Base-by-base conservation (phyloP, 2,888 invertebrate species). In the Drosophila colorata region DNA sequence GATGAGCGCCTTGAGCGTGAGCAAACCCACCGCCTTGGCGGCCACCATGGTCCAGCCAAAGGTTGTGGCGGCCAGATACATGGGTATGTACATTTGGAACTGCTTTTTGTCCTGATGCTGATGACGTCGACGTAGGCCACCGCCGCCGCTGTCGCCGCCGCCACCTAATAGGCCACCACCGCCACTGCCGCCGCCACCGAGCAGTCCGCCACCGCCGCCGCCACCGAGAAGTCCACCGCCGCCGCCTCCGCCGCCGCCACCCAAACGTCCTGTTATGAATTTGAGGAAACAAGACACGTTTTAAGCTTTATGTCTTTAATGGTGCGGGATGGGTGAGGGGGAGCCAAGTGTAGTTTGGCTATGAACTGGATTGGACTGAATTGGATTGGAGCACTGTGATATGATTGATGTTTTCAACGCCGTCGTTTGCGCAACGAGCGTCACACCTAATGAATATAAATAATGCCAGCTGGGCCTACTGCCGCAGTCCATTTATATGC, bases 31-130 rank as follows among this genome's bases (percentile, higher is more conserved):
- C 1, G 94, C 93, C 37, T 94, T 93, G 65, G 95, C 92, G 0
- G 94, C 94, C 48, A 95, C 93, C 72, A 95, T 93, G 46, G 94
- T 93, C 75, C 95, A 93, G 9, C 94, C 95, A 0, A 95, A 94
- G 0, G 95, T 93, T 83, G 95, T 95, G 91, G 95, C 94, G 28
- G 95, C 96, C 79, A 95, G 92, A 46, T 95, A 92, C 84, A 95
- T 93, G 6, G 95, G 95, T 9, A 96, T 92, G 58, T 95, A 92
- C 82, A 95, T 93, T 90, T 94, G 94, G 70, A 94, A 93, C 75
- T 94, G 93, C 82, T 95, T 95, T 74, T 94, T 94, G 69, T 94
- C 94, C 56, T 94, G 93, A 4, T 90, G 86, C 7, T 89, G 78
- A 0, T 79, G 88, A 4, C 85, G 85, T 3, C 88, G 80, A 2